These are phyloP conservation scores for Dinocampus coccinellae DNA, from an alignment of 2,888 invertebrate species.

Conservation along the genomic window DNA sequence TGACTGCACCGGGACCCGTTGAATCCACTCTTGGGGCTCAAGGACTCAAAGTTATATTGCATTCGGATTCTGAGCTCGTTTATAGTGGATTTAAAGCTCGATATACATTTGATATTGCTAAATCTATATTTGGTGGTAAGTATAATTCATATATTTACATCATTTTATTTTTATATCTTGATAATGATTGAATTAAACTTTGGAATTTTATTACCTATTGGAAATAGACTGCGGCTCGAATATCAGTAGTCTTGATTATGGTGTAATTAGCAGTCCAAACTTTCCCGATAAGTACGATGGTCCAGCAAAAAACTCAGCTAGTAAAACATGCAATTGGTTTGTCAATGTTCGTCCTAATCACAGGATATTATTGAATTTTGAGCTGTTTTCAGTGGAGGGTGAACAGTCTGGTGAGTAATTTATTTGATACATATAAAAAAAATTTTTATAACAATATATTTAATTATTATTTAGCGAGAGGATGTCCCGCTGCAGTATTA, in stretches of 20 bases:
- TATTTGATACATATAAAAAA: no score
- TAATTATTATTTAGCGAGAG: slow-evolving; percentile 86
- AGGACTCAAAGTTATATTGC: slow-evolving; percentile 89
- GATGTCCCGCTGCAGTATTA: slow-evolving; percentile 92
- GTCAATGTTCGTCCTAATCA: slow-evolving; percentile 89
- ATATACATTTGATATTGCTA: slow-evolving; percentile 92
- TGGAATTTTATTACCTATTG: background rate
- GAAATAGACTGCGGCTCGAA: slow-evolving; percentile 88
- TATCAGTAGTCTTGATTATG: slow-evolving; percentile 86
- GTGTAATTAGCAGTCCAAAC: slow-evolving; percentile 89
- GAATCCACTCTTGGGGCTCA: slow-evolving; percentile 91
- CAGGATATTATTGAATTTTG: slow-evolving; percentile 91
- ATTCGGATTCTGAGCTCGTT: slow-evolving; percentile 88
- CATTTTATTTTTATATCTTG: background rate
- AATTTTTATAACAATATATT: no score
- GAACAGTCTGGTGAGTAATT: slow-evolving; percentile 85
- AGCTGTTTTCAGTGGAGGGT: slow-evolving; percentile 94
- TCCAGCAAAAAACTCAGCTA: slow-evolving; percentile 82
- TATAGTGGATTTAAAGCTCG: slow-evolving; percentile 96
- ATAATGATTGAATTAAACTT: background rate
- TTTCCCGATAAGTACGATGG: slow-evolving; percentile 92
- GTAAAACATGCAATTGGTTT: slow-evolving; percentile 96
- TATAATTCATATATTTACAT: background rate
- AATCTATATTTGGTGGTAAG: slow-evolving; percentile 84
- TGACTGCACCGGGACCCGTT: slow-evolving; percentile 93